These are phyloP conservation scores for Chrysolina haemoptera DNA, from an alignment of 2,888 invertebrate species.

Conservation along the genomic window DNA sequence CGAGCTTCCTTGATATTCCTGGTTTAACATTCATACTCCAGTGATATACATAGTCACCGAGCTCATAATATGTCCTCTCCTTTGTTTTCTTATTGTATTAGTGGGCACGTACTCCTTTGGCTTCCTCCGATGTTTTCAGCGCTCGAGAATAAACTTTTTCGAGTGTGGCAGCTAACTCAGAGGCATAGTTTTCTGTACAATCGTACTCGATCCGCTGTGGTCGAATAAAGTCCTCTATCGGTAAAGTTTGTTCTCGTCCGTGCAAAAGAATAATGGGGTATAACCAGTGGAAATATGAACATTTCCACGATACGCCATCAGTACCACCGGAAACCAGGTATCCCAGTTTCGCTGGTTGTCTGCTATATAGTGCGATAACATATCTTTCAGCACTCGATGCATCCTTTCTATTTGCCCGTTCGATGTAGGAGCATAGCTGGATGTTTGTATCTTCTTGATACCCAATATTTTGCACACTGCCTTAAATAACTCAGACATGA, in stretches of 20 bases:
- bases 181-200: slow-evolving; percentile 46
- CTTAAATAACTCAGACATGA: slow-evolving; percentile 30
- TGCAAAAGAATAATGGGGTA: slow-evolving; percentile 51
- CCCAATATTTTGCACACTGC: slow-evolving; percentile 9
- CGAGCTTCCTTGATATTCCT: slow-evolving; percentile 26
- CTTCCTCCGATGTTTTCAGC: too few relatives aligned
- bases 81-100: too few relatives aligned
- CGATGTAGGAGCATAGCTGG: slow-evolving; percentile 13
- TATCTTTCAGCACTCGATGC: slow-evolving; percentile 20
- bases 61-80: too few relatives aligned
- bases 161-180: slow-evolving; percentile 31
- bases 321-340: slow-evolving; percentile 17
- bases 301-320: slow-evolving; percentile 21
- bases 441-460: slow-evolving; percentile 20
- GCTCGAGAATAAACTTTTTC: too few relatives aligned
- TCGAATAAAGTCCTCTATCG: slow-evolving; percentile 45
- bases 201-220: slow-evolving; percentile 44
- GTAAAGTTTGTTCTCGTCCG: slow-evolving; percentile 48
- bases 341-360: slow-evolving; percentile 24
- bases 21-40: slow-evolving; percentile 8
- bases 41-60: slow-evolving; percentile 29
- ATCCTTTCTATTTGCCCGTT: slow-evolving; percentile 26
- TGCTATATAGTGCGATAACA: slow-evolving; percentile 11
- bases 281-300: slow-evolving; percentile 43
- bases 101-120: too few relatives aligned